Percentiles rank a stretch among this genome's conserved stretches.
Conservation (phyloP, 1,140 invertebrate genomes). For the Caenorhabditis remanei region DNA sequence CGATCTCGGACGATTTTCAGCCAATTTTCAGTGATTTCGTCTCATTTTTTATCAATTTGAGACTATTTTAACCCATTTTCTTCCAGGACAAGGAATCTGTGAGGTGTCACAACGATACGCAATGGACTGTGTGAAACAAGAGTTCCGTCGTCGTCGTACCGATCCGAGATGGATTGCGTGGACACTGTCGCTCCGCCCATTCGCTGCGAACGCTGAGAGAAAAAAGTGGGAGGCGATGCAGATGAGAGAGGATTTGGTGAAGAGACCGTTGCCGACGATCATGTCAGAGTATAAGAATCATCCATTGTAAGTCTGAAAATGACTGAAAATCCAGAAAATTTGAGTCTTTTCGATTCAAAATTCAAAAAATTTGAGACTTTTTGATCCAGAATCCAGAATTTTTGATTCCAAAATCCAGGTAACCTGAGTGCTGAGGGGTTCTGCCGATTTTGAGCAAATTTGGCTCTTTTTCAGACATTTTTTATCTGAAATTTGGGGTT, state of each 20-base stretch:
- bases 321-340: too few relatives aligned
- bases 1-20: too few relatives aligned
- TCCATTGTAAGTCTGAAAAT: constrained; percentile 83
- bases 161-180: constrained; percentile 65
- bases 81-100: constrained; percentile 70
- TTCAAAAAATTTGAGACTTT: too few relatives aligned
- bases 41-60: neutral
- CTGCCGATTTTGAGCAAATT: too few relatives aligned
- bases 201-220: constrained; percentile 63
- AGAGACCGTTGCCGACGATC: constrained; percentile 68
- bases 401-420: too few relatives aligned
- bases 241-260: constrained; percentile 66
- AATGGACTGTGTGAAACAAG: constrained; percentile 62
- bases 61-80: too few relatives aligned
- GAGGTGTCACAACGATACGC: constrained; percentile 70
- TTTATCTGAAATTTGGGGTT: too few relatives aligned
- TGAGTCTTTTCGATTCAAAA: too few relatives aligned
- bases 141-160: constrained; percentile 67
- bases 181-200: constrained; percentile 58
- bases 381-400: too few relatives aligned
- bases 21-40: neutral
- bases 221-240: constrained; percentile 68
- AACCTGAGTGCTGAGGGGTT: too few relatives aligned
- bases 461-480: too few relatives aligned
- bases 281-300: constrained; percentile 88